These are phyloP conservation scores for Pollenia griseotomentosa DNA, from an alignment of 2,888 invertebrate species.

Conservation along the genomic window DNA sequence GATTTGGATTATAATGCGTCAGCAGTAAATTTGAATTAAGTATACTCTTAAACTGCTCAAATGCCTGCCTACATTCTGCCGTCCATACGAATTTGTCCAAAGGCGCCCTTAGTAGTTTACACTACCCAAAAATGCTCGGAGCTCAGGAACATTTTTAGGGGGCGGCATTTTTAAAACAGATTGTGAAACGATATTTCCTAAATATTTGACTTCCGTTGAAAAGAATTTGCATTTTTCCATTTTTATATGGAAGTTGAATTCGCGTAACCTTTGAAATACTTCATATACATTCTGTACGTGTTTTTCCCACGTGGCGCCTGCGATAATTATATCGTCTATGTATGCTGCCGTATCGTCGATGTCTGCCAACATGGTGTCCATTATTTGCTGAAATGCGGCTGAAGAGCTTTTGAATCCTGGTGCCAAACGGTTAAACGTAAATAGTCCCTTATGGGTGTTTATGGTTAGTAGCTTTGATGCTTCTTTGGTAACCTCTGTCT, in stretches of 20 bases:
- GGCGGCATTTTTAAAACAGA: conserved; percentile 13
- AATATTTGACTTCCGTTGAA: conserved; percentile 9
- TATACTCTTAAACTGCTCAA: not conserved
- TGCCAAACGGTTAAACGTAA: conserved; percentile 26
- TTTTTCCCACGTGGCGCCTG: conserved; percentile 4
- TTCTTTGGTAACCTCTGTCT: conserved; percentile 20
- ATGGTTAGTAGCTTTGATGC: conserved; percentile 18
- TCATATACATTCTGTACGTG: not conserved
- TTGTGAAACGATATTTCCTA: not conserved
- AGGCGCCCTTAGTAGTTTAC: conserved; percentile 36
- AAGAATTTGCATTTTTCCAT: conserved; percentile 44
- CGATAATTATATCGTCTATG: conserved; percentile 25
- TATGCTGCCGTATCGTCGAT: conserved; percentile 34
- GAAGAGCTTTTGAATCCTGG: conserved; percentile 34
- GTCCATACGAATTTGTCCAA: conserved; percentile 19
- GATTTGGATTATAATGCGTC: not conserved
- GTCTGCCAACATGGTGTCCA: conserved; percentile 31
- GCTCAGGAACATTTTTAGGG: conserved; percentile 11
- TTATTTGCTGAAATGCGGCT: conserved; percentile 32
- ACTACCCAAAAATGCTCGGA: conserved; percentile 1
- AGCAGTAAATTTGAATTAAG: not conserved
- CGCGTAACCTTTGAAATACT: not conserved
- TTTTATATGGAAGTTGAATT: conserved; percentile 22
- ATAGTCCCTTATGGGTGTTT: conserved; percentile 40
- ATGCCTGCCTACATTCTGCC: not conserved